Evolutionary conservation across 1,140 invertebrate species (phyloP).

Genomic region (Drosophila chauvacae): DNA sequence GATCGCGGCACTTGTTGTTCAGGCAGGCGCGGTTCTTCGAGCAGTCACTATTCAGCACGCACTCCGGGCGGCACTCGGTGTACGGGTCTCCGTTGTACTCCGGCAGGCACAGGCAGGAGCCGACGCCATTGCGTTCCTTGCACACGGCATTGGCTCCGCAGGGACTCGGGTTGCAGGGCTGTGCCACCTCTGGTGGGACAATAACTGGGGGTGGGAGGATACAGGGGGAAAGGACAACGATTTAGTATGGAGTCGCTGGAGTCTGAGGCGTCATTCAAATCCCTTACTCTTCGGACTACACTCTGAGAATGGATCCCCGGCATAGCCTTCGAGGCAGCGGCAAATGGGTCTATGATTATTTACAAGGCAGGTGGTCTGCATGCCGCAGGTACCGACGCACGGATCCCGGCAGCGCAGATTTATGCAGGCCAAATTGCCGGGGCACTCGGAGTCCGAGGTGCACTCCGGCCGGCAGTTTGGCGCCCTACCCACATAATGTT

Average conservation of each 20-base stretch:
- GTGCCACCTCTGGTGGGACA: conserved; percentile 85
- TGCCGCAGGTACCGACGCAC: conserved; percentile 90
- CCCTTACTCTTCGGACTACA: conserved; percentile 86
- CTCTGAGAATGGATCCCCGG: conserved; percentile 90
- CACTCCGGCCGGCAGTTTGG: conserved; percentile 92
- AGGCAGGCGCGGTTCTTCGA: conserved; percentile 88
- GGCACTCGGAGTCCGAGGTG: conserved; percentile 90
- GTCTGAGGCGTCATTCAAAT: background rate
- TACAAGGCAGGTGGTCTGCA: conserved; percentile 88
- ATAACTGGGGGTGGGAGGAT: conserved; percentile 51
- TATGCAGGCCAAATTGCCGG: conserved; percentile 90
- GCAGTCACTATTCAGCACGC: conserved; percentile 90
- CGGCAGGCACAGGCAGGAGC: conserved; percentile 89
- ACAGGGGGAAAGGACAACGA: background rate
- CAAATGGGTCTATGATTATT: conserved; percentile 91
- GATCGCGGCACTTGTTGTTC: conserved; percentile 89
- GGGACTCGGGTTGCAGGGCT: conserved; percentile 90
- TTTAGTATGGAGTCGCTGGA: conserved; percentile 21
- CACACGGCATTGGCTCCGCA: conserved; percentile 92
- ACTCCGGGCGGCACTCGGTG: conserved; percentile 89
- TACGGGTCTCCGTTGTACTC: conserved; percentile 91
- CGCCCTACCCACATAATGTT: conserved; percentile 90
- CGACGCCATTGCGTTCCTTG: conserved; percentile 91
- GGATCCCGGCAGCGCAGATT: conserved; percentile 91
- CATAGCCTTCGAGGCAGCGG: conserved; percentile 89